Evolutionary conservation across 2,797 vertebrate species (phyloP).

Genomic region (Danio kyathit): DNA sequence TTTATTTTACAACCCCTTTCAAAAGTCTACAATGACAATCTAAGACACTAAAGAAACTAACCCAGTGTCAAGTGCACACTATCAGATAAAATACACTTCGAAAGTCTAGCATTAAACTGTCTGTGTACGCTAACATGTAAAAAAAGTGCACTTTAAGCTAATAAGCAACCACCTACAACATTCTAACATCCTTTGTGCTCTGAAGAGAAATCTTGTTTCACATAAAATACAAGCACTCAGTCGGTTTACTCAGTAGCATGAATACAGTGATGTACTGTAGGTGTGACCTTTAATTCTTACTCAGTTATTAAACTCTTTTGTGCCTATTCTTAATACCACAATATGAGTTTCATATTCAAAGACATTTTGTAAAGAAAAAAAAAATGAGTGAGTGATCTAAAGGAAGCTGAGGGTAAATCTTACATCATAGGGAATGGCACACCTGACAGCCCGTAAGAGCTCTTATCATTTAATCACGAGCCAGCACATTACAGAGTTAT

Average conservation of each 20-base stretch:
- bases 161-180: not conserved
- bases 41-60: no score
- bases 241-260: not conserved
- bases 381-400: not conserved
- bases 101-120: no score
- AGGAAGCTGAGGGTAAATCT: not conserved
- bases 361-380: not conserved
- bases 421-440: constrained; percentile 3
- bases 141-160: not conserved
- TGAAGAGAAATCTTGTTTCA: not conserved
- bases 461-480: constrained; percentile 35
- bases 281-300: not conserved
- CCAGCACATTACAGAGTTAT: constrained; percentile 17
- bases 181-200: no score
- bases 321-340: constrained; percentile 8
- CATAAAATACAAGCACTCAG: not conserved
- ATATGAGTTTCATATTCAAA: constrained; percentile 15
- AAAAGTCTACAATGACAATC: no score
- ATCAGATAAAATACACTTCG: no score
- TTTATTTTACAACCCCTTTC: no score
- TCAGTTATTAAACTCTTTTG: not conserved
- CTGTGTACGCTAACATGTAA: no score
- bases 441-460: not conserved
- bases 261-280: not conserved
- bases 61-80: no score